Conservation (phyloP, 2,888 invertebrate species). For the Thelaira solivaga region DNA sequence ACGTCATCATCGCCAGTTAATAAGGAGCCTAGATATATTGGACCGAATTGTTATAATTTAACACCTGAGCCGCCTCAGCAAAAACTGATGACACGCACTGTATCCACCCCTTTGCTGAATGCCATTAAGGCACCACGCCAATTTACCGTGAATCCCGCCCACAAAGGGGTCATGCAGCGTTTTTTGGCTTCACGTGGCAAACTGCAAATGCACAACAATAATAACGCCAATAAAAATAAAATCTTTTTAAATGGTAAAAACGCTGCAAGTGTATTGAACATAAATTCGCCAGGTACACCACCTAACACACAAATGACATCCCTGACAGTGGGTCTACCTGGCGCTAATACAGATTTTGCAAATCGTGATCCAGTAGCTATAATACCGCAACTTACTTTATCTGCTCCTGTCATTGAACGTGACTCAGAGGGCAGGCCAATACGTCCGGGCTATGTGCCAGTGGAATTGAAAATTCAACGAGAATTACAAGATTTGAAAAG, state of each 20-base stretch:
- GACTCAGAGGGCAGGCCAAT: conserved; percentile 82
- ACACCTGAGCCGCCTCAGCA: conserved; percentile 76
- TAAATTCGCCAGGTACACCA: conserved; percentile 39
- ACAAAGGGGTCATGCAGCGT: conserved; percentile 89
- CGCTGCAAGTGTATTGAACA: conserved; percentile 54
- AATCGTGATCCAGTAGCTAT: conserved; percentile 60
- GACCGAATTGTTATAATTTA: conserved; percentile 73
- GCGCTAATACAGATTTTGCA: conserved; percentile 20
- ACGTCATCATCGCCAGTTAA: conserved; percentile 25
- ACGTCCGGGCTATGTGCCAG: conserved; percentile 88
- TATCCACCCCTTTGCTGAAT: conserved; percentile 71
- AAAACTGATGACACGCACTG: conserved; percentile 73
- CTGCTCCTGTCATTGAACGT: conserved; percentile 78
- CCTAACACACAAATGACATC: conserved; percentile 62
- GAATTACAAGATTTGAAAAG: conserved; percentile 91
- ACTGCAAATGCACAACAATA: conserved; percentile 73
- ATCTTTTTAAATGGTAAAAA: conserved; percentile 59
- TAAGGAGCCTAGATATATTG: conserved; percentile 73
- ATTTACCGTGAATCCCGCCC: conserved; percentile 80
- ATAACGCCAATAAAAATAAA: conserved; percentile 37
- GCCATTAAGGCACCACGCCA: conserved; percentile 78
- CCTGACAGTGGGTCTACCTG: conserved; percentile 67
- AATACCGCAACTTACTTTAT: conserved; percentile 71
- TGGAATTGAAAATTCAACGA: conserved; percentile 91
- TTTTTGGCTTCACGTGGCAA: conserved; percentile 89